Evolutionary conservation across 2,797 vertebrate genomes (phyloP), one percentile per base, ranked within the genome.

Genomic region (Gila robusta): DNA sequence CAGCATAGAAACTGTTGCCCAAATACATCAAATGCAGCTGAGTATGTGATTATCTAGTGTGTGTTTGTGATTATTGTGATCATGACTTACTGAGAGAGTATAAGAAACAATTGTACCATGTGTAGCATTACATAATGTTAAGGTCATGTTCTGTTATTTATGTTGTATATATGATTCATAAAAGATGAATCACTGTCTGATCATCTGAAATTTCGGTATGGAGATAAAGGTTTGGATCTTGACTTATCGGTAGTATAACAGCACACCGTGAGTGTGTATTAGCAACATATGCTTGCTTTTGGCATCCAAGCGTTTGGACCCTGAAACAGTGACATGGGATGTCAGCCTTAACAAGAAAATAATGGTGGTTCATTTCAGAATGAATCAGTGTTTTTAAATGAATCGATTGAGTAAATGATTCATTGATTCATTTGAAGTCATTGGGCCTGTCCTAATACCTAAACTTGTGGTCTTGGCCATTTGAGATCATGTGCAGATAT

Each of bases 41-140:
- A 71, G 67, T 56, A 71, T 79, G 26, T 70, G 74, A 79, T 79
- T 41, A 56, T 69, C 10, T 35, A 41, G 35, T 39, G 44, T 59
- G 41, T 17, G 11, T 32, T 39, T 79, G 37, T n/a, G 4, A 70
- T 79, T 59, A 56, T 41, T 70, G 19, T 70, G 12, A 79, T 79
- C 62, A n/a, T 70, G 66, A 59, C 35, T 79, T 26, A 41, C 17
- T 77, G 59, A 39, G 44, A 28, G 62, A 77, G 62, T 39, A 49
- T 35, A 52, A n/a, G 12, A 35, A 66, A 49, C 54, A 10, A 28
- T 19, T 76, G 21, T 64, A 54, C 26, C 28, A 83, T 26, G 19
- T 69, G 19, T 54, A 49, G 32, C 23, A 21, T 76, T n/a, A 35
- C 19, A 52, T 32, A 54, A 11, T 52, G 5, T 26, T 28, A 28